Evolutionary conservation across 2,888 invertebrate genomes (phyloP), one percentile per base, ranked within the genome.

Genomic region (Rugalucina vietnamica): DNA sequence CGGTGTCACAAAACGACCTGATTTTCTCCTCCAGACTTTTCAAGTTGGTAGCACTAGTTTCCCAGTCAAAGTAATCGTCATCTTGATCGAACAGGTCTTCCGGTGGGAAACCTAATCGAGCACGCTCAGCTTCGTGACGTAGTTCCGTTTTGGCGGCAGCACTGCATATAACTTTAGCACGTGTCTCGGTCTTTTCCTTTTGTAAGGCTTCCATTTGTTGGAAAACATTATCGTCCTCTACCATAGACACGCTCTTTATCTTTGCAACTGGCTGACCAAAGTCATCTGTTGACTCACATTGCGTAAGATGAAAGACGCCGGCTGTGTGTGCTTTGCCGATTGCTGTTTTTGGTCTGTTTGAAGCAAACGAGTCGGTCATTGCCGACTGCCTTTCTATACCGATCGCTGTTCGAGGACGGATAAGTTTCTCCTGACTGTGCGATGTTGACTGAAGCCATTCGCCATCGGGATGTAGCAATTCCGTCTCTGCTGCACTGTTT

Each of bases 51-150:
- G 93, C 92, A 82, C 94, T 93, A 10, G 93, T 94, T 82, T 94
- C 93, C 87, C 89, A 90, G 85, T 94, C 94, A 85, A 93, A 94
- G 75, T 88, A 89, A 43, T 91, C 90, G 12, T 91, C 90, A 72
- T 83, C 81, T 32, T 89, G 79, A 70, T 86, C 86, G 43, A 65
- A 85, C 57, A 88, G 76, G 36, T 88, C 81, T 43, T 83, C 85
- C 27, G 87, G 78, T 34, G 81, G 82, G 49, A 84, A 85, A 10
- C 84, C 86, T 10, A 85, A 69, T 57, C 85, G 84, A 14, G 87
- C 81, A 36, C 86, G 84, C 24, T 84, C 81, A 49, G 88, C 83
- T 39, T 88, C 88, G 24, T 82, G 80, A 18, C 84, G 79, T n/a
- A 90, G 70, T 78, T 90, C 89, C 49, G 81, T 87, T 69, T 87